Evolutionary conservation across 1,140 invertebrate species (phyloP), one percentile per base, ranked within the genome.

Genomic region (Callitettix versicolor): DNA sequence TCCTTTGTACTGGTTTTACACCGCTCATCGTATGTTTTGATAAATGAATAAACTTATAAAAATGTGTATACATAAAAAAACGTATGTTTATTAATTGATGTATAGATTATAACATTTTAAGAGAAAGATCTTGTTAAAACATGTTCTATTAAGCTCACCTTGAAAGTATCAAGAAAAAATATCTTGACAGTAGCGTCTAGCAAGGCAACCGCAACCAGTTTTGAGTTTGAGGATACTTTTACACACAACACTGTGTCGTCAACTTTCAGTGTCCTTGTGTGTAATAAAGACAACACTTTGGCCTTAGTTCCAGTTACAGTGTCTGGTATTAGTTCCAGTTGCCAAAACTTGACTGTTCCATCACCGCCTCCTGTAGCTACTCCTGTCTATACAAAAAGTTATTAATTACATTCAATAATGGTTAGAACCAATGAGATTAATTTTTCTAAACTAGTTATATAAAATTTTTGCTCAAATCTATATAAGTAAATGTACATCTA

Each of bases 121-220:
- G n/a, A n/a, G n/a, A n/a, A n/a, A n/a, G n/a, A n/a, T n/a, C n/a
- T n/a, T n/a, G n/a, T n/a, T n/a, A n/a, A n/a, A n/a, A n/a, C n/a
- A n/a, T n/a, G n/a, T 30, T 30, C 26, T 4, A 30, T 4, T 36
- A n/a, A 24, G 59, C 57, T 63, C 71, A 91, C 86, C 78, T 97
- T 98, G 53, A 97, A 85, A 17, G 88, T 86, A 66, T 98, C 94
- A 12, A 87, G 64, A 67, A 95, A 98, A 69, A 95, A 97, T 59
- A 99, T 85, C 73, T 97, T 95, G 0, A 98, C 88, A 14, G 94
- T 99, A 14, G 81, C 87, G 73, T 99, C 93, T 2, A 98, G 69
- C 12, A 98, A 70, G 1, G 91, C 84, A 22, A 91, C 90, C 5
- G 93, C 94, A 15, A 99, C 68, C 61, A 93, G 88, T 73, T 84